Evolutionary conservation across 2,888 invertebrate species (phyloP), one percentile per base, ranked within the genome.

Genomic region (Lysandra coridon): DNA sequence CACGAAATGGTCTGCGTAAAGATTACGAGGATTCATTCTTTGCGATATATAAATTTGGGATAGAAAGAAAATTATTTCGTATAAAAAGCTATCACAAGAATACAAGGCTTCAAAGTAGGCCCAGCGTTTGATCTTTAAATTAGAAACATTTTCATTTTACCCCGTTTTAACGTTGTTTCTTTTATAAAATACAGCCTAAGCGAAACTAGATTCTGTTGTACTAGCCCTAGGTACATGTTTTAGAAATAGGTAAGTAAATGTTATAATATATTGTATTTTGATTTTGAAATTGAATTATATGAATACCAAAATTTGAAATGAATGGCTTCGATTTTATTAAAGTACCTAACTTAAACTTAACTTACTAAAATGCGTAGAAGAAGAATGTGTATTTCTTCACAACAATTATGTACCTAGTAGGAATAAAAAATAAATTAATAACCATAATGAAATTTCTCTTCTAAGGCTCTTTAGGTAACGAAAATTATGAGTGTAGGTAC

Each of bases 101-200:
- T 44, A 74, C 40, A 69, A 69, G 69, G 69, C 74, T 74, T 74
- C 74, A 74, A 74, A 74, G 74, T 74, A n/a, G 44, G 44, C 44
- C 44, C n/a, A 74, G 74, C 44, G 74, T 74, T 74, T 74, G 74
- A 74, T 74, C 74, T 74, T 44, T 23, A 74, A 74, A 74, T 74
- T 40, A 74, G 44, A 74, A 44, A 74, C 7, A 44, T 74, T 74
- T 23, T 44, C 44, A n/a, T 74, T n/a, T 44, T 44, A 74, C n/a
- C 44, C 74, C 74, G 44, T 74, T 44, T 40, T 40, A 44, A 74
- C 7, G 44, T 6, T 73, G 17, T 40, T 73, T 73, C n/a, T 12
- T 69, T 69, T 4, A 30, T 69, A 69, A 69, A 69, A 69, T 30
- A 12, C 33, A 69, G 33, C 64, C 30, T 69, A 30, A 69, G 10